A percentile compares a stretch with the other conserved stretches of the same genome.
Evolutionary conservation across 2,113 vertebrate species (phyloP).

Genomic region (Tachysurus vachellii): DNA sequence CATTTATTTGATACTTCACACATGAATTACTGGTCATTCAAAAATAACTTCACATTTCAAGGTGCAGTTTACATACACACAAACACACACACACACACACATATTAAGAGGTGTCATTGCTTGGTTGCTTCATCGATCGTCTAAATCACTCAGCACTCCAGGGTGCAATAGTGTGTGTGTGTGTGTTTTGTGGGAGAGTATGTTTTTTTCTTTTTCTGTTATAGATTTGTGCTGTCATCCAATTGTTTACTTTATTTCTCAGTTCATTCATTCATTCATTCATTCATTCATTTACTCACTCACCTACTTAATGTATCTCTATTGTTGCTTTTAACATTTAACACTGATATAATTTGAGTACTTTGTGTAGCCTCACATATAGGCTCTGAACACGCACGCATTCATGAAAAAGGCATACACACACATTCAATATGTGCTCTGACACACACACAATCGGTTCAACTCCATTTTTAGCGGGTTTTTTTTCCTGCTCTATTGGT

Average conservation of each 20-base stretch:
- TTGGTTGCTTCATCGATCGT: constrained; percentile 38
- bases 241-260: not conserved
- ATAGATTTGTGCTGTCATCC: not conserved
- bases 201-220: not conserved
- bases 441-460: not conserved
- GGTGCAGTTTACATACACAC: not conserved
- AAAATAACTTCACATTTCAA: constrained; percentile 10
- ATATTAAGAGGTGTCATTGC: not conserved
- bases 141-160: constrained; percentile 28
- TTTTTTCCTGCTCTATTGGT: constrained; percentile 30
- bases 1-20: constrained; percentile 30
- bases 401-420: not conserved
- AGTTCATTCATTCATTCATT: not conserved
- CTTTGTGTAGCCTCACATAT: constrained; percentile 2
- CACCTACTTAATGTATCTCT: not conserved
- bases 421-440: not conserved
- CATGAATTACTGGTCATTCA: constrained; percentile 18
- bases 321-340: not conserved
- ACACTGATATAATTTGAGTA: not conserved
- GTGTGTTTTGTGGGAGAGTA: not conserved
- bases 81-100: constrained; percentile 34
- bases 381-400: not conserved
- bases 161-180: constrained; percentile 11
- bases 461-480: not conserved
- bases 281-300: not conserved